Percentiles rank a stretch among this genome's conserved stretches.
Conservation (phyloP, 2,888 invertebrate genomes). For the Sinotaia quadrata region DNA sequence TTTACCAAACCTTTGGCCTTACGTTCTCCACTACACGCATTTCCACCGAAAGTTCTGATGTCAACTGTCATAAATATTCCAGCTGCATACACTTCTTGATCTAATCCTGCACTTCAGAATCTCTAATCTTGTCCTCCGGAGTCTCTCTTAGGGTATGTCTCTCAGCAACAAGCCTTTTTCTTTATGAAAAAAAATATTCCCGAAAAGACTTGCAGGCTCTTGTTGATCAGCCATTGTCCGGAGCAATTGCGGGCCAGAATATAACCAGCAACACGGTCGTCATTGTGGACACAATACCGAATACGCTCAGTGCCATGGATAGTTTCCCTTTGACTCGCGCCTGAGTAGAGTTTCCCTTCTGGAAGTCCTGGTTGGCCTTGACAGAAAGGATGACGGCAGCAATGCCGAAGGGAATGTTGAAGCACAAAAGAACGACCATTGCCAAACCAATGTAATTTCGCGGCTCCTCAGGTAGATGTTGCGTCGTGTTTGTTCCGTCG, state of each 20-base stretch:
- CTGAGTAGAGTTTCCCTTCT: slow-evolving; percentile 32
- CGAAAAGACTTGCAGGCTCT: slow-evolving; percentile 14
- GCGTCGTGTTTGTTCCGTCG: slow-evolving; percentile 34
- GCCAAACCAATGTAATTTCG: slow-evolving; percentile 42
- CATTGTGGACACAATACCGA: slow-evolving; percentile 39
- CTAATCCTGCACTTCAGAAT: no score
- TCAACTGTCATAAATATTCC: no score
- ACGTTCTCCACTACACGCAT: no score
- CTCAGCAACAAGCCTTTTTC: no score
- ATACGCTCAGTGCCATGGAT: slow-evolving; percentile 37
- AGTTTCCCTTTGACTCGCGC: slow-evolving; percentile 39
- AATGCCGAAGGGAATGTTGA: slow-evolving; percentile 43
- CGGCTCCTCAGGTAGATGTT: slow-evolving; percentile 30
- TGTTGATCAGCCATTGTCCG: slow-evolving; percentile 7
- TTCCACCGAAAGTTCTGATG: no score
- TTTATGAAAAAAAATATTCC: slow-evolving; percentile 43
- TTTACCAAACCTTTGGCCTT: no score
- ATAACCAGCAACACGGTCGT: slow-evolving; percentile 35
- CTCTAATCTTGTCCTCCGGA: no score
- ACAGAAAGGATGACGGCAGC: slow-evolving; percentile 42
- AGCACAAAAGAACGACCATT: slow-evolving; percentile 42
- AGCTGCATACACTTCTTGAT: no score
- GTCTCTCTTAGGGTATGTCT: no score
- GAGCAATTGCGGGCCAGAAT: slow-evolving; percentile 38
- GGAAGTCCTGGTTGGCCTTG: slow-evolving; percentile 41